A percentile compares a stretch with the other conserved stretches of the same genome.
phyloP scores from a whole-genome alignment of 2,797 vertebrate species.

The Halcyon smyrnensis region DNA sequence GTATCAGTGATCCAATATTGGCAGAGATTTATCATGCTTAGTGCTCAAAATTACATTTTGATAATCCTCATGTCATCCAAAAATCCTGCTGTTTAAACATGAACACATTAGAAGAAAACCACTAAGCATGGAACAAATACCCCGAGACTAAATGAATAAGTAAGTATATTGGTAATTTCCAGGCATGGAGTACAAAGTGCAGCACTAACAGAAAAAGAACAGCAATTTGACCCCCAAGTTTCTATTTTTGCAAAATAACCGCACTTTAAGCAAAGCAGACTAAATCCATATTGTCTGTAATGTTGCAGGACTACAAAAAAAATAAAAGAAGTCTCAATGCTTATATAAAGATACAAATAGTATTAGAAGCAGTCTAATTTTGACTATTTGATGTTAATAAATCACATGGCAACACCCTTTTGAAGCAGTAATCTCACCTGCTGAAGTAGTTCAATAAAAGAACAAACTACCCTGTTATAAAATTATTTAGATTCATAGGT shows the following conservation, averaged over 20 bases:
- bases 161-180: neutral
- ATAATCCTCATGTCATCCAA: slow-evolving; percentile 5
- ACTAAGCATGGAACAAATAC: neutral
- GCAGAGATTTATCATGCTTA: neutral
- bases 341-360: neutral
- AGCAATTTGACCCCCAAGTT: neutral
- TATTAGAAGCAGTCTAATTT: neutral
- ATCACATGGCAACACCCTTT: neutral
- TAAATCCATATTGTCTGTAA: neutral
- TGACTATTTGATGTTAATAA: neutral
- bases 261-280: neutral
- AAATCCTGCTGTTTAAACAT: neutral
- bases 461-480: neutral
- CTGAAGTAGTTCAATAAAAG: neutral
- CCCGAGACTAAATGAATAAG: neutral
- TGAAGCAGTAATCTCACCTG: neutral
- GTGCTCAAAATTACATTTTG: slow-evolving; percentile 6
- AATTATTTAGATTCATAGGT: neutral
- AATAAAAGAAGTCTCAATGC: neutral
- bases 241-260: neutral
- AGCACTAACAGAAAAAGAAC: neutral
- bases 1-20: neutral
- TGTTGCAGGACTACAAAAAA: neutral
- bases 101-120: neutral
- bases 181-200: neutral